Base-by-base conservation (phyloP, 1,140 invertebrate species). In the Calosoma granatense region DNA sequence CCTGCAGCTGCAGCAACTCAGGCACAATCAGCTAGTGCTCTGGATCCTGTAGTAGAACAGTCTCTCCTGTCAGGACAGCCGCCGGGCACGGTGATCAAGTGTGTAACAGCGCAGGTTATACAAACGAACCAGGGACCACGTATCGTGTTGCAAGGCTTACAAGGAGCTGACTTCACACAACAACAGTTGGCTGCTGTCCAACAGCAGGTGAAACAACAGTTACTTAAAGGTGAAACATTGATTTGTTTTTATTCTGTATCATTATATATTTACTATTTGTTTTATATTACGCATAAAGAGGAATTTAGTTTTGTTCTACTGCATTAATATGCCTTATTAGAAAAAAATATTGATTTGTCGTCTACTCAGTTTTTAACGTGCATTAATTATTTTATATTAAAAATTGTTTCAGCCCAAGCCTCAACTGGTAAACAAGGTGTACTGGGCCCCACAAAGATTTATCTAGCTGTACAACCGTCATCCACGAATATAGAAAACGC, bases 131-230 rank as follows among this genome's bases (percentile, higher is more conserved):
- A 89, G 62, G 89, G 89, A 0, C 88, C 88, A 1, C 77, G 88
- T 56, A 92, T 93, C 59, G 86, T 92, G 2, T 66, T 92, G 15
- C 88, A 92, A 69, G 89, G 89, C 2, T 70, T 92, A 2, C 85
- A 88, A 58, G 87, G 87, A 0, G 83, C 87, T 51, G 85, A 89
- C 60, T 85, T 92, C 58, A 87, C 88, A 0, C 82, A 81, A 1
- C 85, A 88, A 58, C 89, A 92, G 70, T 65, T 91, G 52, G 78
- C 82, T 0, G 77, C 88, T 57, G 86, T 92, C 0, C 88, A 92
- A 64, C 85, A 89, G 62, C 89, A 92, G 76, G 88, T 92, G 1
- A 92, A 91, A 72, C 88, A 90, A 64, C 88, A 92, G 67, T 69
- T 92, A 23, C 73, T 91, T 23, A 91, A 90, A 83, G 86, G 86